Base-by-base conservation (phyloP, 2,113 vertebrate species). In the Harpagus bidentatus region DNA sequence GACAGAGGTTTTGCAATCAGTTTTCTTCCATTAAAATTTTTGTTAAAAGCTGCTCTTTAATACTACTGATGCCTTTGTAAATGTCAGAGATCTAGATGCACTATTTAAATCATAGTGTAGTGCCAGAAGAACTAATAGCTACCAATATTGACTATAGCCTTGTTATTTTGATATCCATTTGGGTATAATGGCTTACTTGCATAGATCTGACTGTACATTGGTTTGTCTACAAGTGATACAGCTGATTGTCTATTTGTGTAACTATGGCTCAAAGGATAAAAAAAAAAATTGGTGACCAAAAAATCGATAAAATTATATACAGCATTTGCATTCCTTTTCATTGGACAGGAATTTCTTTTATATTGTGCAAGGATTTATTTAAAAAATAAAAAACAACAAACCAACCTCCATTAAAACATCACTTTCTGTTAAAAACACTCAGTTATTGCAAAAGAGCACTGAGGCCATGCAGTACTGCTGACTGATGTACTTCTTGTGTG, bases 41-140 rank as follows among this genome's bases (percentile, higher is more conserved):
- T 71, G 40, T 63, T 89, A n/a, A 63, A 90, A 87, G 26, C 73
- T 80, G 40, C n/a, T 90, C 22, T 82, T 31, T 53, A 18, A 32
- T 91, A 25, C 23, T 9, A 0, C 36, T 48, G 76, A 20, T 73
- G 71, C 66, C 36, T 91, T 69, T 83, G 40, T 59, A 40, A 63
- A 42, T 73, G 69, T 29, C n/a, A 63, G 15, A 67, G 59, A 58
- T 38, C 13, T 36, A 50, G 63, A 47, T 26, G 31, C 9, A 1
- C 40, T 34, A 0, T 6, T 90, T 56, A 26, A 65, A 32, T 14
- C 0, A 4, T 6, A 38, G 25, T 16, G 8, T 18, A 1, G 19
- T 48, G 36, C 48, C 74, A 90, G 45, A 16, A 70, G 82, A 66
- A 62, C 53, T 48, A 47, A 19, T 0, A 45, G 52, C 36, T 78